Conservation (phyloP, 2,113 vertebrate genomes). For the Myodes glareolus region DNA sequence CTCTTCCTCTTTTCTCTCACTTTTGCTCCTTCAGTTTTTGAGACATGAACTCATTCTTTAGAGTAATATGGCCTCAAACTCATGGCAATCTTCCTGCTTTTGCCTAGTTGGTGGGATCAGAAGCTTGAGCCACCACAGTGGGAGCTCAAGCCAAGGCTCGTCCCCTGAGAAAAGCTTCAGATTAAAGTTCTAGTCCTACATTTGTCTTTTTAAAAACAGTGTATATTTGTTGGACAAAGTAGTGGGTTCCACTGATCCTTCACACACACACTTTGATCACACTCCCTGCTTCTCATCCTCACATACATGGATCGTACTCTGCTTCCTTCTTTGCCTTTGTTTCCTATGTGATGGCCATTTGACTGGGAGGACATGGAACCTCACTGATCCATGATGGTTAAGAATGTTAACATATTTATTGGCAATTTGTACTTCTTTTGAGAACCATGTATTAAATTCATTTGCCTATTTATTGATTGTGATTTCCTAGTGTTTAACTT, state of each 20-base stretch:
- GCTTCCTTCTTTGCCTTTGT: not conserved
- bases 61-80: not conserved
- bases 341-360: not conserved
- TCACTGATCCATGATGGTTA: not conserved
- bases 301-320: not conserved
- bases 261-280: not conserved
- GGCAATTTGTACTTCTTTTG: not conserved
- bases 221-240: not conserved
- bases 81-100: not conserved
- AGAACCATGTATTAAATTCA: not conserved
- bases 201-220: not conserved
- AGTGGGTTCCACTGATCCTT: not conserved
- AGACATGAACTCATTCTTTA: not conserved
- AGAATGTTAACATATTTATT: not conserved
- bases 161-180: not conserved
- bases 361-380: too few species aligned
- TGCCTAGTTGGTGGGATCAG: not conserved
- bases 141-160: not conserved
- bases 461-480: not conserved
- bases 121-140: not conserved
- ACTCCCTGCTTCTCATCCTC: not conserved
- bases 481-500: not conserved
- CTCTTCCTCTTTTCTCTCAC: not conserved
- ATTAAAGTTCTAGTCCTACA: constrained; percentile 7
- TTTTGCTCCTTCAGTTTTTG: not conserved